Conservation (phyloP, 2,113 vertebrate species). For the Notarius lentiginosus region DNA sequence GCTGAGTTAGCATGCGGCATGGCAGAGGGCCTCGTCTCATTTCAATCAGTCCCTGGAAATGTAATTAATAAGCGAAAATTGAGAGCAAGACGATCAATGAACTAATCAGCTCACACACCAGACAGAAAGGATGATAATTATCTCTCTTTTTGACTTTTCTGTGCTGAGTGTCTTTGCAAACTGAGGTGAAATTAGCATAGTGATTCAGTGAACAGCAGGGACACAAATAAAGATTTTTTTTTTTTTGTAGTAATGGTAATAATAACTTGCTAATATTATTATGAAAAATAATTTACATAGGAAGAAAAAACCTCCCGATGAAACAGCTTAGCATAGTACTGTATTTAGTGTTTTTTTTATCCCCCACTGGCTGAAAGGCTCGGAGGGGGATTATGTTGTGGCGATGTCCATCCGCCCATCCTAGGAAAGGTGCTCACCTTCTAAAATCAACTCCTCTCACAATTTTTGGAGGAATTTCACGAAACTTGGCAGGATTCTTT, state of each 20-base stretch:
- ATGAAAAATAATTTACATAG: not conserved
- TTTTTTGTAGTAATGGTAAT: not conserved
- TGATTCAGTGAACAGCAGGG: not conserved
- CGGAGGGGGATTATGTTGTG: no score
- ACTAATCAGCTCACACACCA: conserved; percentile 63
- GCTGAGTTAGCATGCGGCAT: conserved; percentile 42
- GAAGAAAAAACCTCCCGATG: not conserved
- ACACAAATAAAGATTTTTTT: not conserved
- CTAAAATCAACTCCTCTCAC: no score
- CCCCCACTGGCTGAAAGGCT: no score
- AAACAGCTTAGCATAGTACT: not conserved
- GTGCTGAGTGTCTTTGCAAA: not conserved
- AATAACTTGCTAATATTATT: not conserved
- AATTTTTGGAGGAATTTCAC: no score
- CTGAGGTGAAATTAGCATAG: not conserved
- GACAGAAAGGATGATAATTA: conserved; percentile 64
- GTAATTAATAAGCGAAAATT: conserved; percentile 52
- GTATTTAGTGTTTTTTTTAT: not conserved
- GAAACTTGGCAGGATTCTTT: no score
- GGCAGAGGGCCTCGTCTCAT: not conserved
- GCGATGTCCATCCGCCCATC: no score
- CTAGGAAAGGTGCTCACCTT: no score
- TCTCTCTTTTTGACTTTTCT: not conserved
- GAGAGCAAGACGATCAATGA: conserved; percentile 60
- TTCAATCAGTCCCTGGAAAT: conserved; percentile 45